Percentiles rank a stretch among this genome's conserved stretches.
Conservation (phyloP, 2,113 vertebrate species). For the Pontoporia blainvillei region DNA sequence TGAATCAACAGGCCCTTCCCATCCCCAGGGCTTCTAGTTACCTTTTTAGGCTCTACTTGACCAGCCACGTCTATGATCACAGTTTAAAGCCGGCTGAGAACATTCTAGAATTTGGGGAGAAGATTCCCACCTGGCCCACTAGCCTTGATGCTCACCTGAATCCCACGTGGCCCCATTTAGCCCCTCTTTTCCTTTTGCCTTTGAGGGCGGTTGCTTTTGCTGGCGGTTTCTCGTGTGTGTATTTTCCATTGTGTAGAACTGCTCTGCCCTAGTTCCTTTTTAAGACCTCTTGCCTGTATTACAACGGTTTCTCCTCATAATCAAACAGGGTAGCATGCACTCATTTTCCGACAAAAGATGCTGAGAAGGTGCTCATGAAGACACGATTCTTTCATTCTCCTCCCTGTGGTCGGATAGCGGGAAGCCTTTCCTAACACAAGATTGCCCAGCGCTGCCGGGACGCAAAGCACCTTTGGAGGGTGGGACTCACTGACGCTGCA, state of each 20-base stretch:
- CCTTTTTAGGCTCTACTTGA: neutral
- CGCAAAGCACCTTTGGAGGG: neutral
- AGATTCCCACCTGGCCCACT: neutral
- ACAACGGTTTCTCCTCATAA: constrained; percentile 20
- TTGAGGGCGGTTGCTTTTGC: neutral
- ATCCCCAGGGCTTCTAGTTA: neutral
- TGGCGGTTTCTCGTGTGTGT: neutral
- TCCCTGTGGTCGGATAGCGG: neutral
- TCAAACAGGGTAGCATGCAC: neutral
- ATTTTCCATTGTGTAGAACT: neutral
- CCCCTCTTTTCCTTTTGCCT: neutral
- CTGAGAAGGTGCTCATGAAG: constrained; percentile 10
- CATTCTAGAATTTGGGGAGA: neutral
- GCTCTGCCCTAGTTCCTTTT: constrained; percentile 4
- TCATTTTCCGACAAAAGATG: constrained; percentile 24
- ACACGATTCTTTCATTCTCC: neutral
- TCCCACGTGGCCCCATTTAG: neutral
- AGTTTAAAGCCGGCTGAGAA: neutral
- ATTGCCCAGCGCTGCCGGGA: neutral
- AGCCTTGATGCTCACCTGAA: neutral
- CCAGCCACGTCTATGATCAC: neutral
- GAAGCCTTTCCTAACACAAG: neutral
- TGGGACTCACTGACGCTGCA: neutral
- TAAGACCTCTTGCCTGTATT: constrained; percentile 1
- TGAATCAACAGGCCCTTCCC: neutral